Evolutionary conservation across 2,113 vertebrate species (phyloP), one percentile per base, ranked within the genome.

Genomic region (Stomatorhinus ivindoensis): DNA sequence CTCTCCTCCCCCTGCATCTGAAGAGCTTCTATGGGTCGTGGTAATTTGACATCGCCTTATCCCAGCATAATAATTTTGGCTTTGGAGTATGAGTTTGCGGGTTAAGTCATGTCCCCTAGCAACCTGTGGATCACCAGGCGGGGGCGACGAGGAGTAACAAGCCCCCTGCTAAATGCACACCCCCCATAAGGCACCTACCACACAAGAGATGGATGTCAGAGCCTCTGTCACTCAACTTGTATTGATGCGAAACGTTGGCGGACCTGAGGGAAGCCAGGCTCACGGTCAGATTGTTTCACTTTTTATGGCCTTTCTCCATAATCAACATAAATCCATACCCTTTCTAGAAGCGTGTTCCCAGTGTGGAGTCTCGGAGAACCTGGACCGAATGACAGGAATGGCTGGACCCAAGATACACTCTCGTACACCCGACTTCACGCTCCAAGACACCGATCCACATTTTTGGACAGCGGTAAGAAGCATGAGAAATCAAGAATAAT

Each of bases 41-140:
- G 92, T 93, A 93, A 94, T 95, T 94, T 94, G 93, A 93, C 92
- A 92, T 91, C 92, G 94, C 92, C 92, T 92, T 93, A 92, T 95
- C 92, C 35, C 91, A 92, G 91, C 93, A 93, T 94, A 94, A 95
- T 93, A 92, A 94, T 93, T 92, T 92, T 91, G 91, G 90, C 91
- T 89, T 91, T 92, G 91, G 92, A 93, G 93, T 93, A 93, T 93
- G 94, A 95, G 94, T 93, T 92, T 88, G 19, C n/a, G 87, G 92
- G 88, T 89, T 92, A 94, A 93, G 93, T 93, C 94, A 90, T 61
- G 6, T 46, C 51, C 85, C 61, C 69, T 88, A 48, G 80, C 69
- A 46, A 51, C 83, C 88, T 91, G 65, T 87, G 6, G 87, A 39
- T 83, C 44, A 65, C 58, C 51, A 85, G 61, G 89, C 13, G 24